phyloP scores from a whole-genome alignment of 1,140 invertebrate genomes.

The Danaus plexippus region DNA sequence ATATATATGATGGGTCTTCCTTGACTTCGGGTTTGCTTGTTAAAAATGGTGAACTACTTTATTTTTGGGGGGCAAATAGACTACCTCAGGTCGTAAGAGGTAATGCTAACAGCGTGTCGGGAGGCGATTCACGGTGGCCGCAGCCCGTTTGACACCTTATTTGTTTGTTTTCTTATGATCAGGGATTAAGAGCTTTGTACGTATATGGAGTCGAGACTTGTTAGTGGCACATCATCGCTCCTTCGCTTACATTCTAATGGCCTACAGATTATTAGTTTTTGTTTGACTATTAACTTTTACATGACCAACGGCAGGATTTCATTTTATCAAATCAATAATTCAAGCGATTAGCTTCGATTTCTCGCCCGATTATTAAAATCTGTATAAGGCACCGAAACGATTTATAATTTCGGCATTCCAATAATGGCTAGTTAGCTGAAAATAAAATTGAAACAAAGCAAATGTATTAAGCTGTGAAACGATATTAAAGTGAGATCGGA shows the following conservation, averaged over 20 bases:
- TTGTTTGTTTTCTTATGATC: slow-evolving; percentile 24
- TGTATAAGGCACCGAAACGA: no score
- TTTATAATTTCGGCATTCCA: slow-evolving; percentile 14
- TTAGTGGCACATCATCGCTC: no score
- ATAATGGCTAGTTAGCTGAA: slow-evolving; percentile 37
- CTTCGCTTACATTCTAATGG: no score
- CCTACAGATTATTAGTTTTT: no score
- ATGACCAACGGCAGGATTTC: no score
- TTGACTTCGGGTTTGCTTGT: slow-evolving; percentile 60
- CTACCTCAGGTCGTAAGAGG: slow-evolving; percentile 51
- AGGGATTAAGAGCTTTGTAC: slow-evolving; percentile 13
- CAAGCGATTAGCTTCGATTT: no score
- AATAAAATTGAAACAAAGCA: slow-evolving; percentile 43
- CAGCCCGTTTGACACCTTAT: slow-evolving; percentile 34
- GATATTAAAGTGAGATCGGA: slow-evolving; percentile 46
- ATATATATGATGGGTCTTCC: slow-evolving; percentile 31
- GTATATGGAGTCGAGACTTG: slow-evolving; percentile 1
- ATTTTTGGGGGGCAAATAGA: slow-evolving; percentile 62
- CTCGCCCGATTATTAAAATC: no score
- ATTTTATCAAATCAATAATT: no score
- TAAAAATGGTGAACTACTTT: slow-evolving; percentile 66
- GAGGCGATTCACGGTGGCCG: slow-evolving; percentile 38
- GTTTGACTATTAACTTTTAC: neutral
- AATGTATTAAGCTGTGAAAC: slow-evolving; percentile 36
- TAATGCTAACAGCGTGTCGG: slow-evolving; percentile 37